These are phyloP conservation scores for Semnornis frantzii DNA, from an alignment of 2,113 vertebrate genomes.

Conservation along the genomic window DNA sequence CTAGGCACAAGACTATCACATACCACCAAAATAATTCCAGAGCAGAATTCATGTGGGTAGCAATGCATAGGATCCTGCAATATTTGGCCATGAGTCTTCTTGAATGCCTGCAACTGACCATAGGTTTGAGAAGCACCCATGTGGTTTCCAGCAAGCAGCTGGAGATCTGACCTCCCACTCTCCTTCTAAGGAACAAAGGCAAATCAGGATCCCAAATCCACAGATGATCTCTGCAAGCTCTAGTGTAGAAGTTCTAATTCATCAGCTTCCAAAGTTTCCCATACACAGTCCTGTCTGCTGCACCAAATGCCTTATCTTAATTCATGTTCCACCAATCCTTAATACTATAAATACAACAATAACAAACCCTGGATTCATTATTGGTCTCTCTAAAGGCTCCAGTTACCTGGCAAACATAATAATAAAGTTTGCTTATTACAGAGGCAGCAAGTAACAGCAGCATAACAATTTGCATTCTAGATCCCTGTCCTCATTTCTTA, in stretches of 20 bases:
- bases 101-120: not conserved
- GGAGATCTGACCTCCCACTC: not conserved
- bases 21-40: not conserved
- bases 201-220: not conserved
- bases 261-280: not conserved
- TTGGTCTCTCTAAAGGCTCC: not conserved
- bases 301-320: not conserved
- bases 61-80: not conserved
- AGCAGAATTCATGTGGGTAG: not conserved
- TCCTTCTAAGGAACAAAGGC: not conserved
- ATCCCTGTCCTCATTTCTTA: conserved; percentile 26
- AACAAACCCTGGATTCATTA: not conserved
- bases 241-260: not conserved
- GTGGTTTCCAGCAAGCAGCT: not conserved
- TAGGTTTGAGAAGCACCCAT: not conserved
- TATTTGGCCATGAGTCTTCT: not conserved
- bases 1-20: rapidly evolving
- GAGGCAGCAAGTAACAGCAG: not conserved
- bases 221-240: not conserved
- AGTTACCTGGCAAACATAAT: conserved; percentile 11
- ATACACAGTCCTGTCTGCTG: not conserved
- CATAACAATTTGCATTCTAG: conserved; percentile 51
- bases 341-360: conserved; percentile 5
- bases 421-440: conserved; percentile 29
- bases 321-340: not conserved